Conservation (phyloP, 64 coral and sea anemone species). For the Exaiptasia diaphana region DNA sequence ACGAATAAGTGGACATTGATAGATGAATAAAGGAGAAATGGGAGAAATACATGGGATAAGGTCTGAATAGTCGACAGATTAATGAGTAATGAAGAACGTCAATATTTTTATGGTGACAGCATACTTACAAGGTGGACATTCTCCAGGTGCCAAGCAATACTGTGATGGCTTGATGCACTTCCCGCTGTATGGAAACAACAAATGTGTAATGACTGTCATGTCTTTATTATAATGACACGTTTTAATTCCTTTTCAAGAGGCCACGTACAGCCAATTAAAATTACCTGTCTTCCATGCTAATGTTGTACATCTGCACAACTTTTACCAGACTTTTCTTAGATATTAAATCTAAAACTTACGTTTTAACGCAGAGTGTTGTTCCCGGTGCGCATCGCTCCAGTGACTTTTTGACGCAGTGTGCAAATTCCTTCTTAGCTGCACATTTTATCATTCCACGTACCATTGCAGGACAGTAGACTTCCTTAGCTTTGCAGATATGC, state of each 20-base stretch:
- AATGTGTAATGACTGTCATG: too few relatives aligned
- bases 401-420: background rate
- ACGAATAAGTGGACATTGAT: too few relatives aligned
- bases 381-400: background rate
- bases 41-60: too few relatives aligned
- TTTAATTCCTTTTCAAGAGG: background rate
- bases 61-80: too few relatives aligned
- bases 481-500: background rate
- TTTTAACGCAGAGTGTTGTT: background rate
- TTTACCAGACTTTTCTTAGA: background rate
- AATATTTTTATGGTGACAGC: too few relatives aligned
- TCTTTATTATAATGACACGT: too few relatives aligned
- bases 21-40: too few relatives aligned
- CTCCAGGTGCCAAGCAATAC: conserved; percentile 1
- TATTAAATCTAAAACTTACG: background rate
- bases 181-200: background rate
- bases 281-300: background rate
- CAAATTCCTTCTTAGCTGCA: background rate
- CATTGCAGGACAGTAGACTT: background rate
- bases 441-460: background rate
- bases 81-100: too few relatives aligned
- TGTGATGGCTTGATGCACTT: background rate
- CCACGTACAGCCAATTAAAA: background rate
- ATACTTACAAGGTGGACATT: conserved; percentile 16
- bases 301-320: too few relatives aligned